Base-by-base conservation (phyloP, 1,140 invertebrate genomes). In the Saxidomus purpurata region DNA sequence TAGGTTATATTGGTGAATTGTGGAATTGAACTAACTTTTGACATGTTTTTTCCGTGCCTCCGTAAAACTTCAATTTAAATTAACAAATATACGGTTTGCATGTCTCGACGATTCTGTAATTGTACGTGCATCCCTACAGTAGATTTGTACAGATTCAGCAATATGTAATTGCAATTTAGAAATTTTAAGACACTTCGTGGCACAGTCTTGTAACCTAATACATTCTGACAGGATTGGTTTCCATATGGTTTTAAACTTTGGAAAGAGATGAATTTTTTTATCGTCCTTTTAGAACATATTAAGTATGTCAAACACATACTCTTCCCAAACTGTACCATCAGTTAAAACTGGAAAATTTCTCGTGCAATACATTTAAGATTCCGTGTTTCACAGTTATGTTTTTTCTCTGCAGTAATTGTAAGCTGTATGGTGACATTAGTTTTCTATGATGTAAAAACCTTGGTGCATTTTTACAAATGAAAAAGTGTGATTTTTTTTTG, bases 301-400 rank as follows among this genome's bases (percentile, higher is more conserved):
- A n/a, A n/a, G n/a, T n/a, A n/a, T n/a, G n/a, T n/a, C n/a, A n/a
- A n/a, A n/a, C n/a, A n/a, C n/a, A n/a, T n/a, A n/a, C n/a, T 19
- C 19, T 55, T 55, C 52, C 19, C 3, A 2, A 11, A n/a, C 74
- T 77, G 74, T 77, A 28, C 74, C 74, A 77, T 11, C 74, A 77
- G 74, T 77, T 77, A 77, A 77, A 77, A 77, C 74, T 77, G 74
- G 74, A 47, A 49, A 28, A 77, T 49, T 1, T 28, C 2, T 77
- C 28, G 69, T 77, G 74, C 47, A 49, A 52, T 77, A 77, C n/a
- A n/a, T n/a, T n/a, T n/a, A 15, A 13, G 28, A 31, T 28, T 52
- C 40, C n/a, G 25, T 67, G 63, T 67, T 67, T 59, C 52, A 17
- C n/a, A 59, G 8, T 59, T 59, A 22, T 19, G 52, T 59, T 59